Evolutionary conservation across 2,888 invertebrate species (phyloP), one percentile per base, ranked within the genome.

Genomic region (Ophraella communa): DNA sequence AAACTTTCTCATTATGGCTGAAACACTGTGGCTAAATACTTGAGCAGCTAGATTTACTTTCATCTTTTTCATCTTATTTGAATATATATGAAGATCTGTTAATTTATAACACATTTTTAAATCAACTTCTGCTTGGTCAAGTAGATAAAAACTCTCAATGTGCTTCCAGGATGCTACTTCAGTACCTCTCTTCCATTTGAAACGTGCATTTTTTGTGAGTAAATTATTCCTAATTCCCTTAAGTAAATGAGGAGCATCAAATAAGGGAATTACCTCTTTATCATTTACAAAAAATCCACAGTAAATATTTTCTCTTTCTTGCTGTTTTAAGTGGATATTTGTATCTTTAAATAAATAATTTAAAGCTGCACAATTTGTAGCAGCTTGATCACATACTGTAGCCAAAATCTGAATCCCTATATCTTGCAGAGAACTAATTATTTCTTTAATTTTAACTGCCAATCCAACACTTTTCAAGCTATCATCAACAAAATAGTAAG

Each of bases 61-160:
- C 64, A 60, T 60, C 23, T 64, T 64, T 18, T 53, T 60, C n/a
- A 60, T 45, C 23, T 45, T 60, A 10, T 54, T 10, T 11, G 39
- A 3, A 49, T 60, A 60, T 23, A 58, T 30, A 27, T 58, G 63
- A 24, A 33, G 21, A 47, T 58, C 27, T 17, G 56, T 62, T 20
- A 63, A 30, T 30, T 58, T 57, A 39, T 39, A 35, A 17, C 52
- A 62, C 53, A 55, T 58, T 45, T 57, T 47, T 23, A 47, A 47
- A 21, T 47, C 51, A 7, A 20, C 17, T 51, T 51, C 24, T 14
- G 51, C 5, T 7, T 24, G 3, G 18, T 51, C 51, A 24, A 51
- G n/a, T 20, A 20, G 7, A 18, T 51, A 51, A 27, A 51, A 51
- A 7, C 1, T 17, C 27, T 51, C 27, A 20, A 57, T 30, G 20